Base-by-base conservation (phyloP, 1,140 invertebrate genomes). In the Aphaenogaster rudis region DNA sequence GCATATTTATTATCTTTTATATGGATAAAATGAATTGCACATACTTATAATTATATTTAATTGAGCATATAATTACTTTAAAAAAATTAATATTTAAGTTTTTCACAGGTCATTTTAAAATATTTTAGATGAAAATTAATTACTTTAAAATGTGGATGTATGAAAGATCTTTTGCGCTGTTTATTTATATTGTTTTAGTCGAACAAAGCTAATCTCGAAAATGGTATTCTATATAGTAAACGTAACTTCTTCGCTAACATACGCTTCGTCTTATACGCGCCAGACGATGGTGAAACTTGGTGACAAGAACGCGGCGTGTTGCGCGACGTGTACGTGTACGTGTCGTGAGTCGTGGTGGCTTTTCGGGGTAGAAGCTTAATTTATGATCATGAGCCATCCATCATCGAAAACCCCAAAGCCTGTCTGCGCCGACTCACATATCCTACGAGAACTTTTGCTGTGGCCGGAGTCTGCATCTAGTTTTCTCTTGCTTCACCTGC, bases 371-470 rank as follows among this genome's bases (percentile, higher is more conserved):
- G 54, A 64, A 80, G 87, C 87, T 88, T 88, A 88, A 88, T 88
- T 86, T 86, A 88, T 88, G 87, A 86, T 86, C 74, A 71, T 50
- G 74, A 78, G 45, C 39, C 82, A 88, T 88, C 82, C 74, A 88
- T 88, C 87, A 88, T 86, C 54, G 86, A 69, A 52, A 76, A 52
- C 77, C 52, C 77, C 85, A 69, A 87, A 87, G 78, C 86, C 80
- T 74, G 86, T 76, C 80, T 61, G 69, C 21, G 21, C 69, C 77
- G 77, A 67, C 78, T 82, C 59, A 36, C 54, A 21, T 78, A 85
- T 85, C 21, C 74, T 67, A 21, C 28, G 67, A 45, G 59, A 87
- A 87, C 86, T 87, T 87, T 87, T 74, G 86, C 33, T 17, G 33
- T 36, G 54, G 45, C 39, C 57, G 33, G 33, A 36, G 50, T 69